Conservation (phyloP, 2,113 vertebrate genomes). For the Lichenostomus cassidix region DNA sequence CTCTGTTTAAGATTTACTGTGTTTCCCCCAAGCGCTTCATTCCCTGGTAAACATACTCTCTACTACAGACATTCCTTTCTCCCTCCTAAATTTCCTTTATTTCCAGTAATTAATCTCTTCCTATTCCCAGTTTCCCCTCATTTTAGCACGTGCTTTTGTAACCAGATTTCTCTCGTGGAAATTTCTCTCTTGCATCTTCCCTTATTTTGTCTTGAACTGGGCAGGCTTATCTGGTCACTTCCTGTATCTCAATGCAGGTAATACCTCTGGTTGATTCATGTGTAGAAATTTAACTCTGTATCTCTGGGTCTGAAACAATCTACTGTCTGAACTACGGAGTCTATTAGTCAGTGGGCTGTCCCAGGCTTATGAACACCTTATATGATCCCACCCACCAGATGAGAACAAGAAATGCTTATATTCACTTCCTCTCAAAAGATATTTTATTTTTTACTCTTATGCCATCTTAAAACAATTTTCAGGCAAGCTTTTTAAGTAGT, state of each 20-base stretch:
- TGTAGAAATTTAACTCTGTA: not conserved
- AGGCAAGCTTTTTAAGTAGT: not conserved
- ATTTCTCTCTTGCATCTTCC: not conserved
- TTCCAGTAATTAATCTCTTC: not conserved
- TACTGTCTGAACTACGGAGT: not conserved
- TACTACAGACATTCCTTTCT: not conserved
- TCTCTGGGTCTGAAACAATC: constrained; percentile 18
- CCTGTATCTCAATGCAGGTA: not conserved
- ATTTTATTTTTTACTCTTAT: not conserved
- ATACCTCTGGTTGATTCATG: constrained; percentile 12
- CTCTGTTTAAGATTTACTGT: not conserved
- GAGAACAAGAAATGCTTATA: not conserved
- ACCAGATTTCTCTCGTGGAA: not conserved
- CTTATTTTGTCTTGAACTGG: not conserved
- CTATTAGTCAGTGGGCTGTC: not conserved
- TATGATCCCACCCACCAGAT: not conserved
- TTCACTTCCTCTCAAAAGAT: not conserved
- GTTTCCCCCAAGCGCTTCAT: not conserved
- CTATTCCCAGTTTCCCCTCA: not conserved
- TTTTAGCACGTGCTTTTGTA: not conserved
- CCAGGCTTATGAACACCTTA: constrained; percentile 1
- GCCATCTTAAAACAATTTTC: not conserved
- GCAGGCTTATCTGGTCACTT: constrained; percentile 6
- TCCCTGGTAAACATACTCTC: not conserved
- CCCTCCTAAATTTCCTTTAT: not conserved